Evolutionary conservation across 2,797 vertebrate species (phyloP).

Genomic region (Gambelia wislizenii): DNA sequence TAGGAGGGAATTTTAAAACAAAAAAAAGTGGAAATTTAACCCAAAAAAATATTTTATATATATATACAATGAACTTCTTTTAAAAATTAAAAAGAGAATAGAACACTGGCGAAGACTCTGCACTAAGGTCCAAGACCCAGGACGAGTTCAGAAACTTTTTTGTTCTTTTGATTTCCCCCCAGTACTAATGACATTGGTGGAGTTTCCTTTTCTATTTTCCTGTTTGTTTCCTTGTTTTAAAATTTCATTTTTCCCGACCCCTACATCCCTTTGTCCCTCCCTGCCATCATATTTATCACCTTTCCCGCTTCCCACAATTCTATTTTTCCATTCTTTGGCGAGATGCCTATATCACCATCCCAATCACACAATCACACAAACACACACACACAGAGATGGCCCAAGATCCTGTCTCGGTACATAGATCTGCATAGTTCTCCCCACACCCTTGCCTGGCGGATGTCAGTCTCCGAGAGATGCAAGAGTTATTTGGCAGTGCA

Average conservation of each 20-base stretch:
- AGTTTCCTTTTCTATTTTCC: constrained; percentile 82
- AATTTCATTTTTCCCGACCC: constrained; percentile 34
- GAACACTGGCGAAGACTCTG: constrained; percentile 96
- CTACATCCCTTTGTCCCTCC: constrained; percentile 42
- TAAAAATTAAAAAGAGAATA: constrained; percentile 79
- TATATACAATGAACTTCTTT: constrained; percentile 79
- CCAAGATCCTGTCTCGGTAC: no score
- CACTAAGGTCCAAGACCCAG: constrained; percentile 85
- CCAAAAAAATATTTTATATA: constrained; percentile 79
- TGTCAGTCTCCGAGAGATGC: no score
- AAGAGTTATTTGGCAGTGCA: no score
- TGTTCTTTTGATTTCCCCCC: constrained; percentile 61
- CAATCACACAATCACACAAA: no score
- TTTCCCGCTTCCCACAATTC: constrained; percentile 61
- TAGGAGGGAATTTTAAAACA: constrained; percentile 97
- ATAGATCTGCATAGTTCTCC: no score
- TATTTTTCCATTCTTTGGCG: constrained; percentile 79
- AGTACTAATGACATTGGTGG: constrained; percentile 97
- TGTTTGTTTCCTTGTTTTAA: background rate
- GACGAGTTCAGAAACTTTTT: constrained; percentile 87
- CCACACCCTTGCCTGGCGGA: no score
- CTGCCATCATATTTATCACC: constrained; percentile 44
- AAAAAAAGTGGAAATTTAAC: constrained; percentile 68
- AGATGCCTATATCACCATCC: no score
- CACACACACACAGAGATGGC: no score